Evolutionary conservation across 2,888 invertebrate species (phyloP), one percentile per base, ranked within the genome.

Genomic region (Ectemnius lituratus): DNA sequence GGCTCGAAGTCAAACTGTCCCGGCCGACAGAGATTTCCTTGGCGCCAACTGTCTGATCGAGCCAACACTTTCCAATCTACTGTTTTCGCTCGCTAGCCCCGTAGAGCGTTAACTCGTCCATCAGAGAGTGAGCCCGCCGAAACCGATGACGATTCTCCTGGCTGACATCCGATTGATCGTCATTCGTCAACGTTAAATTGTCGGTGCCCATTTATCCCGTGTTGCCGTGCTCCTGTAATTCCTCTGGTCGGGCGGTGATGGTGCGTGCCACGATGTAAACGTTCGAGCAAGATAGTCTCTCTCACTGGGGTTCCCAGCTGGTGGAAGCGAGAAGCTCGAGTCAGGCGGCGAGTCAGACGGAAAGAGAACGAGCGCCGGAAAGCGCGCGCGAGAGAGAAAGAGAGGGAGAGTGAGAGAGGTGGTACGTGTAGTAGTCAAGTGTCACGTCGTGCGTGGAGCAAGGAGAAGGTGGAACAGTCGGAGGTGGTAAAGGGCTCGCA

Each of bases 401-500:
- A 4, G 37, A 28, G 59, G 46, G 58, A 61, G 67, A 71, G 62
- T 64, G 62, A 64, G 66, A 71, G 49, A 70, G 70, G 61, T 73
- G 58, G 67, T 65, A 64, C 67, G 78, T 76, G 82, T 80, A 84
- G 86, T 85, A 84, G 86, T 85, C 81, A 85, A 86, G 85, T 85
- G 85, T 86, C 83, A 83, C 75, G 83, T 82, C 75, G 83, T 83
- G 83, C 78, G 79, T 80, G 78, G 70, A 79, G 83, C 79, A 88
- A 87, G 87, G 87, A 86, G 89, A 88, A 90, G 92, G 91, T 64
- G 65, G 23, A 46, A 90, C 37, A 11, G 37, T 37, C 37, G 91
- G 91, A 91, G 91, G 91, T 90, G 89, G 89, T 59, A 47, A 61
- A 89, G 85, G 87, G 88, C 89, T 88, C 88, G 90, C 89, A 89